Conservation (phyloP, 2,797 vertebrate species). For the Spea hammondii region DNA sequence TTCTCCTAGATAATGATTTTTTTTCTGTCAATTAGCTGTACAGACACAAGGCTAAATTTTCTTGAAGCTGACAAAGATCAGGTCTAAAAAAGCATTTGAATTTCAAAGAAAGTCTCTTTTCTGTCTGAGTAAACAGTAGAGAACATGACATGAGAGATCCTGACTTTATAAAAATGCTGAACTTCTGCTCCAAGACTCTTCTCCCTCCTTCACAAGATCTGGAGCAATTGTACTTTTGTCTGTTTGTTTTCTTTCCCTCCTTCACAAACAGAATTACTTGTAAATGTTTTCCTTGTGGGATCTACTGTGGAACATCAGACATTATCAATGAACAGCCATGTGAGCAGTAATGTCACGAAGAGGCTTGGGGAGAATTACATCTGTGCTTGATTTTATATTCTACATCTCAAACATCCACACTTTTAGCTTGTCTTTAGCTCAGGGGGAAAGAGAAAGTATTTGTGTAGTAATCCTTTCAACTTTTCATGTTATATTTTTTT, state of each 20-base stretch:
- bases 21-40: constrained; percentile 67
- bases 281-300: constrained; percentile 44
- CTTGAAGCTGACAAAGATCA: constrained; percentile 57
- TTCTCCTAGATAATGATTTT: constrained; percentile 54
- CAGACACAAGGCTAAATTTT: constrained; percentile 63
- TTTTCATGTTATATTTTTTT: constrained; percentile 22
- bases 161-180: constrained; percentile 14
- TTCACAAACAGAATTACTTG: constrained; percentile 40
- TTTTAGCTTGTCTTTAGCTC: constrained; percentile 44
- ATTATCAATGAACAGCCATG: constrained; percentile 32
- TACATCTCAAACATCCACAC: constrained; percentile 31
- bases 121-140: constrained; percentile 59
- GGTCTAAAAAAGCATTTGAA: constrained; percentile 61
- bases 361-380: constrained; percentile 37
- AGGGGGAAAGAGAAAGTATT: constrained; percentile 25
- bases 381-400: constrained; percentile 47
- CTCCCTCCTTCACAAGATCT: constrained; percentile 23
- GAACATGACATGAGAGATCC: constrained; percentile 28
- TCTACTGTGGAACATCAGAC: constrained; percentile 20
- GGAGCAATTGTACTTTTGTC: constrained; percentile 32
- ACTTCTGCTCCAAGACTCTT: constrained; percentile 8
- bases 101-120: constrained; percentile 64
- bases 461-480: constrained; percentile 35
- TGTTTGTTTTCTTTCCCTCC: constrained; percentile 24
- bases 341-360: constrained; percentile 40